Conservation (phyloP, 2,113 vertebrate genomes). For the Pantherophis guttatus region DNA sequence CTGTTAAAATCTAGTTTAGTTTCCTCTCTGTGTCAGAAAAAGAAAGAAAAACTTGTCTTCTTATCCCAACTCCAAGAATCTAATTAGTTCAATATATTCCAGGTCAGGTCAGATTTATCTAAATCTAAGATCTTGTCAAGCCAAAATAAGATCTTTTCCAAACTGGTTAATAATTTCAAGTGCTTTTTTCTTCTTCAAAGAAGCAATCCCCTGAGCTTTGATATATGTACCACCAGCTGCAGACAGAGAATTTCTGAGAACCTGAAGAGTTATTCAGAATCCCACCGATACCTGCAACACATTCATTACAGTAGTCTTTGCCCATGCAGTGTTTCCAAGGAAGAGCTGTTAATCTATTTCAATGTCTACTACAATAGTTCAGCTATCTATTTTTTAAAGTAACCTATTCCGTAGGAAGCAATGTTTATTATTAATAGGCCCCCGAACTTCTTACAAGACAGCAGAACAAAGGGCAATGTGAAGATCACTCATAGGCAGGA, state of each 20-base stretch:
- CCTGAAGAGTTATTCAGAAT: constrained; percentile 37
- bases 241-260: constrained; percentile 28
- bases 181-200: constrained; percentile 28
- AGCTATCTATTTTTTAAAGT: constrained; percentile 14
- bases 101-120: constrained; percentile 41
- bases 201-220: constrained; percentile 28
- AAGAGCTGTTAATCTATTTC: constrained; percentile 14
- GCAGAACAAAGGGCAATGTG: background rate
- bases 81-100: constrained; percentile 27
- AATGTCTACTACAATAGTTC: background rate
- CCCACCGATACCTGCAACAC: constrained; percentile 27
- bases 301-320: constrained; percentile 1
- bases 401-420: background rate
- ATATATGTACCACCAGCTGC: constrained; percentile 39
- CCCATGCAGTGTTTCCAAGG: background rate
- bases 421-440: background rate
- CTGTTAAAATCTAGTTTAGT: background rate
- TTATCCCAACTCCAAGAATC: constrained; percentile 12
- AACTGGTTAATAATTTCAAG: constrained; percentile 44
- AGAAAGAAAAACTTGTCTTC: background rate
- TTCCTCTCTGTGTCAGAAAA: background rate
- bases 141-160: constrained; percentile 38
- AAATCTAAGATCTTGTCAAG: constrained; percentile 42
- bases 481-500: background rate
- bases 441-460: background rate